These are phyloP conservation scores for Aromia moschata DNA, from an alignment of 2,888 invertebrate species.

Conservation along the genomic window DNA sequence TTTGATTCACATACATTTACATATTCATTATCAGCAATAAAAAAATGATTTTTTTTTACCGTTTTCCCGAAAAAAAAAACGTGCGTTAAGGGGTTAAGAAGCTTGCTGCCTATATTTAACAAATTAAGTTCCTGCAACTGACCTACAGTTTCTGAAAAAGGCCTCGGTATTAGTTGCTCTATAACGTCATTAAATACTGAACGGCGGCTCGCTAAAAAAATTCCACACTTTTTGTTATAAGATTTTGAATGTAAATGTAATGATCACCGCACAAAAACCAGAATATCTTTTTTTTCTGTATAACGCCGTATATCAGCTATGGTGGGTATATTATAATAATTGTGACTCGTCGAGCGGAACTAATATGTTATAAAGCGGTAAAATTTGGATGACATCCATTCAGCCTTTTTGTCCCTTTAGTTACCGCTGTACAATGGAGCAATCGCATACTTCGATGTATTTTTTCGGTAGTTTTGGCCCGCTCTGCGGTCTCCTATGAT, in stretches of 20 bases:
- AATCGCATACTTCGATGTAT: background rate
- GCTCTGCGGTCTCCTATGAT: background rate
- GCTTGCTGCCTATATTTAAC: no score
- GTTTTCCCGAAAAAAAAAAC: no score
- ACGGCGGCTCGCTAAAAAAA: background rate
- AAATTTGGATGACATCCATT: conserved; percentile 9
- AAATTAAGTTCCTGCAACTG: no score
- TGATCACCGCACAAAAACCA: background rate
- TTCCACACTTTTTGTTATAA: background rate
- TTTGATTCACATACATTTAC: no score
- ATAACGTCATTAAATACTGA: no score
- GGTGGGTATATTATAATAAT: conserved; percentile 6
- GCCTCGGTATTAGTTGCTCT: no score
- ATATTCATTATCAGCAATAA: no score
- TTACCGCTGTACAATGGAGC: background rate
- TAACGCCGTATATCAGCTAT: background rate
- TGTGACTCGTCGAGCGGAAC: background rate
- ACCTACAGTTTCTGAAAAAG: no score
- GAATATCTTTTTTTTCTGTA: background rate
- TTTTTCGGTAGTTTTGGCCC: background rate
- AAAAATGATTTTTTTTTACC: no score
- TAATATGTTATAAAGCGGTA: background rate
- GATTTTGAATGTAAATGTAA: background rate
- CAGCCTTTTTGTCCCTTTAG: background rate
- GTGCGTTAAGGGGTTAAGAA: no score